Evolutionary conservation across 2,888 invertebrate genomes (phyloP), one percentile per base, ranked within the genome.

Genomic region (Andrena camellia): DNA sequence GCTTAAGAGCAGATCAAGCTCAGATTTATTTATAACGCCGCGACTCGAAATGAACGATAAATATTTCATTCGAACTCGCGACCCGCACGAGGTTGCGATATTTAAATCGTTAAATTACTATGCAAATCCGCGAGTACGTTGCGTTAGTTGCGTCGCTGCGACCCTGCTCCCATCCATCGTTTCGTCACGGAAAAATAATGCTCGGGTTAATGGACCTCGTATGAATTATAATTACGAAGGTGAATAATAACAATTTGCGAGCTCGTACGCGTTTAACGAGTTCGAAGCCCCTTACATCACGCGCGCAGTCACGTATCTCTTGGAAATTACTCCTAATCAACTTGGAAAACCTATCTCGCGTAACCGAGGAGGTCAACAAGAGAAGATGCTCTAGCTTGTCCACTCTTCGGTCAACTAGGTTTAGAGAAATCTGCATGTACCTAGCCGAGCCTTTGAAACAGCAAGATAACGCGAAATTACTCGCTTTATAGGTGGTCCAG

Each of bases 11-110:
- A 83, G 79, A 85, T 85, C 83, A 81, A 78, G 73, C 80, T 42
- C 71, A 78, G 85, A 88, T 88, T 88, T 88, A 88, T 88, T 88
- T 88, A 86, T 86, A 81, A 88, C 83, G 59, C 84, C 77, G 71
- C 77, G 81, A 74, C 73, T 77, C 82, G 57, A 72, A 87, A 84
- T 70, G 72, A 67, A 66, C 78, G 82, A 83, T 86, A 84, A 82
- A 88, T 82, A 86, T 78, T 82, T 86, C 77, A 81, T 79, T 81
- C 76, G 63, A n/a, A 50, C 23, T 33, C 67, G 66, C 20, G 59
- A 35, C 60, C 60, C 50, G 35, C 20, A 13, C 60, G 54, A 26
- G 23, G 4, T 35, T n/a, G 23, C 71, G 59, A 48, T 52, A 75
- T 78, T 68, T 74, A 78, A 78, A 83, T 81, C 73, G 80, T 63